Evolutionary conservation across 2,888 invertebrate genomes (phyloP).

Genomic region (Pasiphila rectangulata): DNA sequence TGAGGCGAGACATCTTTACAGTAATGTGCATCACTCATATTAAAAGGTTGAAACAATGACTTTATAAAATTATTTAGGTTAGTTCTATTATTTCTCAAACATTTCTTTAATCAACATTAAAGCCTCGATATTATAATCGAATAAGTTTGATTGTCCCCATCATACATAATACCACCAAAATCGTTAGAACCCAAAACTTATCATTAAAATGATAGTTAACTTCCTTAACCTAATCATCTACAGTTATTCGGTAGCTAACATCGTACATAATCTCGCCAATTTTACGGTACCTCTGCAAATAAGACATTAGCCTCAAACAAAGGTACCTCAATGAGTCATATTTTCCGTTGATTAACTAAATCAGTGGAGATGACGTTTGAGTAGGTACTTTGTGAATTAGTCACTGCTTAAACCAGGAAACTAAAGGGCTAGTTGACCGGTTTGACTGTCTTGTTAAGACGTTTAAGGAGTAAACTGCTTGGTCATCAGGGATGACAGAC

Average conservation of each 20-base stretch:
- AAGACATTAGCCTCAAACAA: neutral
- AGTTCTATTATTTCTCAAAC: too few relatives aligned
- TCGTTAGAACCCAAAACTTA: neutral
- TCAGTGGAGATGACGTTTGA: slow-evolving; percentile 16
- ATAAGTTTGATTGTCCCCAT: neutral
- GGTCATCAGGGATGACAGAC: too few relatives aligned
- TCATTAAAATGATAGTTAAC: neutral
- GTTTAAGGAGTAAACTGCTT: neutral
- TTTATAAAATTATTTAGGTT: too few relatives aligned
- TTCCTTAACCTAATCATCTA: neutral
- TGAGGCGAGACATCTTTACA: too few relatives aligned
- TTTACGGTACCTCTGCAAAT: neutral
- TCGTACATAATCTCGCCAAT: neutral
- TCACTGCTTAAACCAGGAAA: slow-evolving; percentile 18
- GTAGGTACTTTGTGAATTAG: slow-evolving; percentile 10
- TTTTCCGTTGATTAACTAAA: slow-evolving; percentile 23
- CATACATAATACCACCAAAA: neutral
- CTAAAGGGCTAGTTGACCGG: slow-evolving; percentile 16
- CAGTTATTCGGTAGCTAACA: neutral
- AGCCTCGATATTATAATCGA: neutral
- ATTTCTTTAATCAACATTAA: too few relatives aligned
- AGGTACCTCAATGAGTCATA: slow-evolving; percentile 16
- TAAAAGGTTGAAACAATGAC: too few relatives aligned
- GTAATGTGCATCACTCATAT: too few relatives aligned
- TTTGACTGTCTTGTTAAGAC: slow-evolving; percentile 1